A percentile compares a stretch with the other conserved stretches of the same genome.
phyloP scores from a whole-genome alignment of 2,888 invertebrate species.

The Nephrotoma guestfalica region DNA sequence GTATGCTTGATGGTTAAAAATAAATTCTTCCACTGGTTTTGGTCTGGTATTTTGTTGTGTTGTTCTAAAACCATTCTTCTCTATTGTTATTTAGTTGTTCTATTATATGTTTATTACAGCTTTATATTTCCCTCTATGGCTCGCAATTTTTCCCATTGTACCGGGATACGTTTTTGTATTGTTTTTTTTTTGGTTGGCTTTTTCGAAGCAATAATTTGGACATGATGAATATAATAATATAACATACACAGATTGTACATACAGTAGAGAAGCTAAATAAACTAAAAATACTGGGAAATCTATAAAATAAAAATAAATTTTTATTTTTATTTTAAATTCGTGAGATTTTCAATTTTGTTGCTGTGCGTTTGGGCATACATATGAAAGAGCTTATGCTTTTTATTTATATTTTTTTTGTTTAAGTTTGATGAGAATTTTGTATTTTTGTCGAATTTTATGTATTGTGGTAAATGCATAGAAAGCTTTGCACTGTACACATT shows the following conservation, averaged over 20 bases:
- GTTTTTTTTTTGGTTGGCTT: not conserved
- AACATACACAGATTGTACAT: not conserved
- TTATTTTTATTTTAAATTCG: not conserved
- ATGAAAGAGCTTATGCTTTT: not conserved
- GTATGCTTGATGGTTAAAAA: not conserved
- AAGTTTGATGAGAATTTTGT: not conserved
- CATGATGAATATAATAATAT: not conserved
- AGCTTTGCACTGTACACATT: not conserved
- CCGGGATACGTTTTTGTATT: not conserved
- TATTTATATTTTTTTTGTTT: not conserved
- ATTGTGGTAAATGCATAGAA: not conserved
- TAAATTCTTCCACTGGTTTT: not conserved
- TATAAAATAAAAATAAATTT: not conserved
- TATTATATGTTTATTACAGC: not conserved
- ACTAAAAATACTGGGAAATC: not conserved
- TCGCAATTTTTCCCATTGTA: not conserved
- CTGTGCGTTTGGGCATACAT: not conserved
- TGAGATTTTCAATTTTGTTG: not conserved
- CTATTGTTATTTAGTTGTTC: not conserved
- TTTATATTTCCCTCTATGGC: not conserved
- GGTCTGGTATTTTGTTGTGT: not conserved
- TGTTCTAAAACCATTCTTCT: not conserved
- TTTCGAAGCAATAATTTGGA: not conserved
- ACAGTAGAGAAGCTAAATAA: not conserved
- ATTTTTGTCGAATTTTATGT: not conserved